Conservation (phyloP, 2,888 invertebrate genomes). For the Odontothrips loti region DNA sequence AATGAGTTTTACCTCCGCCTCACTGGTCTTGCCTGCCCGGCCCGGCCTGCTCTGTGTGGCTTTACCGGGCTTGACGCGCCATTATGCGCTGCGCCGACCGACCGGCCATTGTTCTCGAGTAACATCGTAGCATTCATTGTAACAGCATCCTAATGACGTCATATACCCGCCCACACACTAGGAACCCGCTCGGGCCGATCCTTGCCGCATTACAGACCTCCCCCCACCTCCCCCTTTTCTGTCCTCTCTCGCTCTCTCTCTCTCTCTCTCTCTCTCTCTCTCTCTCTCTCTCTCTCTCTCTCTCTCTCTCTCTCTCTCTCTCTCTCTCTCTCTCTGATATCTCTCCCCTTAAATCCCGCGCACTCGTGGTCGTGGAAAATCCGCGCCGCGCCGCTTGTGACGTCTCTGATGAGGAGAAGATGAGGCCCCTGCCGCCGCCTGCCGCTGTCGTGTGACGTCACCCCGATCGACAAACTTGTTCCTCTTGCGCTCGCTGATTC, state of each 20-base stretch:
- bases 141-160: constrained; percentile 24
- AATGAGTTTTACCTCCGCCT: neutral
- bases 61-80: neutral
- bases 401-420: too few relatives aligned
- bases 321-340: neutral
- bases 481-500: too few relatives aligned
- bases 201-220: too few relatives aligned
- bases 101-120: constrained; percentile 14
- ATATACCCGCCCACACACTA: neutral
- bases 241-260: too few relatives aligned
- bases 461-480: too few relatives aligned
- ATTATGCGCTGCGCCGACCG: constrained; percentile 12
- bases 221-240: too few relatives aligned
- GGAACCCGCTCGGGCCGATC: too few relatives aligned
- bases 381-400: neutral
- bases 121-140: constrained; percentile 15
- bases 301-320: neutral
- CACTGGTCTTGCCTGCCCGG: neutral
- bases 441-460: too few relatives aligned
- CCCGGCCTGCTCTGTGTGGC: neutral
- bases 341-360: neutral
- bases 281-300: neutral
- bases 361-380: neutral
- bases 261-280: too few relatives aligned
- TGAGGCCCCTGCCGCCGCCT: too few relatives aligned